Conservation (phyloP, 2,888 invertebrate species). For the Drosophila helvetica region DNA sequence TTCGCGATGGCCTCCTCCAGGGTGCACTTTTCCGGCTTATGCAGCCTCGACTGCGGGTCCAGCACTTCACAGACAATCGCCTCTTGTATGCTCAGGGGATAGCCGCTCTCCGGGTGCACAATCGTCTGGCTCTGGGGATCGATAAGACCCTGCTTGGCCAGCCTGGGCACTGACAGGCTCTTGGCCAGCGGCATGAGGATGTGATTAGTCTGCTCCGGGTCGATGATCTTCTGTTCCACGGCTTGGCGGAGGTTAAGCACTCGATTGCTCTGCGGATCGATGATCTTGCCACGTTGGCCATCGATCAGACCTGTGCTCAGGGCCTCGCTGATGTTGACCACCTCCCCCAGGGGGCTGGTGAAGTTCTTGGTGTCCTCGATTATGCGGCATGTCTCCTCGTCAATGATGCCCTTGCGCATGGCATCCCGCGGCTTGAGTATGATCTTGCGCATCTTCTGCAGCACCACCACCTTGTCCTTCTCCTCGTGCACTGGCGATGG, state of each 20-base stretch:
- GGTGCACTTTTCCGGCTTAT: constrained; percentile 88
- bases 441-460: constrained; percentile 92
- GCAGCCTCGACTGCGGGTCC: constrained; percentile 91
- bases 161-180: constrained; percentile 92
- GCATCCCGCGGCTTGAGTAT: constrained; percentile 91
- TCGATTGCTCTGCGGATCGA: constrained; percentile 93
- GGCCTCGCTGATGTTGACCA: constrained; percentile 90
- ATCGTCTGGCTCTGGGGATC: constrained; percentile 89
- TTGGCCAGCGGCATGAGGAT: constrained; percentile 91
- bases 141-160: constrained; percentile 93
- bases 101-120: constrained; percentile 94
- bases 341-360: constrained; percentile 86
- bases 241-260: constrained; percentile 93
- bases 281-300: constrained; percentile 90
- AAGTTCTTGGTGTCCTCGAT: constrained; percentile 87
- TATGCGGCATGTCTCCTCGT: constrained; percentile 89
- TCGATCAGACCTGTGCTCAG: constrained; percentile 89
- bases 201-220: constrained; percentile 90
- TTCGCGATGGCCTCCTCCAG: constrained; percentile 90
- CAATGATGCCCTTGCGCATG: constrained; percentile 90
- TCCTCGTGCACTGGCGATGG: constrained; percentile 85
- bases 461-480: constrained; percentile 88
- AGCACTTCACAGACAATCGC: constrained; percentile 95
- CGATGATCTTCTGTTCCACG: constrained; percentile 91
- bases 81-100: constrained; percentile 90